Evolutionary conservation across 2,797 vertebrate species (phyloP).

Genomic region (Lepilemur septentrionalis): DNA sequence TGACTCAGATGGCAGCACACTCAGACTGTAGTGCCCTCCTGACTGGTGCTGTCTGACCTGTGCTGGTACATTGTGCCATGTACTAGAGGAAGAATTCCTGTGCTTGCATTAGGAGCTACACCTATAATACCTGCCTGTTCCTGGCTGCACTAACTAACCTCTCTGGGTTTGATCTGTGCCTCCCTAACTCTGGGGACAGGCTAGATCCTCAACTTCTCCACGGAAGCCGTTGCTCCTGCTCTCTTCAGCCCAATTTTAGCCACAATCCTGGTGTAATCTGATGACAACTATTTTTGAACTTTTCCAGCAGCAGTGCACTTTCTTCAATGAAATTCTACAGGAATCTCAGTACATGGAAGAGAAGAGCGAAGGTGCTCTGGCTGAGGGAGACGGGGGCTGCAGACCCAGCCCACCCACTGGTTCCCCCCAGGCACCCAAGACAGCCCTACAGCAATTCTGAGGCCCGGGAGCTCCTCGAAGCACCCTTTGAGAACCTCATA

Average conservation of each 20-base stretch:
- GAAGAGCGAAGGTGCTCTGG: neutral
- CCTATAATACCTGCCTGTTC: neutral
- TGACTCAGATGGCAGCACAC: fast-evolving
- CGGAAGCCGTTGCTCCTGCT: neutral
- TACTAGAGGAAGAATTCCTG: neutral
- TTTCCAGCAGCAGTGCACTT: neutral
- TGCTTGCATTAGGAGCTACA: fast-evolving
- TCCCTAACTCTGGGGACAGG: neutral
- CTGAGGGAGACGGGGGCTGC: neutral
- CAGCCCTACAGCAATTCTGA: neutral
- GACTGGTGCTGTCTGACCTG: neutral
- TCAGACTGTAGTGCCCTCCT: neutral
- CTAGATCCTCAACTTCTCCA: neutral
- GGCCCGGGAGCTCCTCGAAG: neutral
- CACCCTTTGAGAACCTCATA: neutral
- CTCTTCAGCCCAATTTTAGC: neutral
- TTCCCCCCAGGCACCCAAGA: neutral
- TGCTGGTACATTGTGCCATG: no score
- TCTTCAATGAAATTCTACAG: neutral
- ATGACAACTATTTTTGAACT: neutral
- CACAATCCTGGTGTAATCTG: neutral
- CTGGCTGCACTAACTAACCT: neutral
- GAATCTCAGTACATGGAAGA: neutral
- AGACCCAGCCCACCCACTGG: fast-evolving
- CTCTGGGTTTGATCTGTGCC: no score